These are phyloP conservation scores for Patiria pectinifera DNA, from an alignment of 53 echinoderm and acorn worm genomes.

Conservation along the genomic window DNA sequence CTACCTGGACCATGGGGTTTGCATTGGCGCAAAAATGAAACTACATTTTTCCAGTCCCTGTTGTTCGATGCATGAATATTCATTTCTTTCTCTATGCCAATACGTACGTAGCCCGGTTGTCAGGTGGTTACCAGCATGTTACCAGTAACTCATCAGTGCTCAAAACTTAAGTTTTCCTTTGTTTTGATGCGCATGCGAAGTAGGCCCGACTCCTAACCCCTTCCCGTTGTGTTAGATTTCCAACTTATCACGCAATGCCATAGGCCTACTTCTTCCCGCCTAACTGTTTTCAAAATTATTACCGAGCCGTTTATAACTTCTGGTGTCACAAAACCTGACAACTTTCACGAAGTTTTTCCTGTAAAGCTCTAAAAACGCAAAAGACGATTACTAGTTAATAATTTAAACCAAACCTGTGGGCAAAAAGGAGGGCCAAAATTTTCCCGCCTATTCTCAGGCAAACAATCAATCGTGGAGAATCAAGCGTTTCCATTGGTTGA, in stretches of 20 bases:
- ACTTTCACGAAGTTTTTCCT: neutral
- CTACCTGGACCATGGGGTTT: slow-evolving; percentile 38
- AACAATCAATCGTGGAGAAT: neutral
- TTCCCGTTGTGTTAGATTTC: neutral
- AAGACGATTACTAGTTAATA: neutral
- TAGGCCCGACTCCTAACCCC: neutral
- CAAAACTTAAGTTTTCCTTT: slow-evolving; percentile 11
- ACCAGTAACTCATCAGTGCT: neutral
- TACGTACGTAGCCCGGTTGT: neutral
- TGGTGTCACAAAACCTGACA: neutral
- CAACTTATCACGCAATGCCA: neutral
- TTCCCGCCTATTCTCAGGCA: slow-evolving; percentile 12
- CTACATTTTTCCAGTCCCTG: slow-evolving; percentile 17
- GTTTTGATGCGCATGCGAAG: slow-evolving; percentile 25
- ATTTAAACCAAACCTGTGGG: neutral
- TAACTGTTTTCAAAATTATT: neutral
- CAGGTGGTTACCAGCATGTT: neutral
- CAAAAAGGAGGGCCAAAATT: neutral
- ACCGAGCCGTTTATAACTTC: neutral
- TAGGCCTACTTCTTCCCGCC: neutral
- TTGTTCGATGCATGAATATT: slow-evolving; percentile 44
- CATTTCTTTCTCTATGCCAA: slow-evolving; percentile 14
- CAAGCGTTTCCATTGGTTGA: slow-evolving; percentile 22
- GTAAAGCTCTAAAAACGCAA: neutral
- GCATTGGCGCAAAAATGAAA: slow-evolving; percentile 47